phyloP scores from a whole-genome alignment of 2,113 vertebrate species.

The Melanerpes formicivorus region DNA sequence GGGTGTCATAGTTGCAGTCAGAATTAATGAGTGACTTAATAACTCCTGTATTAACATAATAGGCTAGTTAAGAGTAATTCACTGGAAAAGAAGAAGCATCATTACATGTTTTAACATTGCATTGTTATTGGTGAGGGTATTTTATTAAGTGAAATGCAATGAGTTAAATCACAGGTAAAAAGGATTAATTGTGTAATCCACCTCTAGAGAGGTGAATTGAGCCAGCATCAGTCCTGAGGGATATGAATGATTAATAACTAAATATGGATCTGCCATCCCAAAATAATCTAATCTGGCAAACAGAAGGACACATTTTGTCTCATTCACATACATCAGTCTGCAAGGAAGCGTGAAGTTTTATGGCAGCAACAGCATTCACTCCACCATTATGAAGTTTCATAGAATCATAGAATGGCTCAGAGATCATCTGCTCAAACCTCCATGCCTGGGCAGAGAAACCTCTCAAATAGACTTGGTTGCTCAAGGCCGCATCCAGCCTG shows the following conservation, averaged over 20 bases:
- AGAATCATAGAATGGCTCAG: no score
- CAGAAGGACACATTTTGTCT: neutral
- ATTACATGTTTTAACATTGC: constrained; percentile 18
- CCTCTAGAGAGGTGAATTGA: neutral
- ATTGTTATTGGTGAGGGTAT: neutral
- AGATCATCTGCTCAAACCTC: no score
- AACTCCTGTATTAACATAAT: constrained; percentile 40
- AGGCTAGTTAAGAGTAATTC: constrained; percentile 50
- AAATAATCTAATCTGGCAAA: neutral
- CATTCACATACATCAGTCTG: neutral
- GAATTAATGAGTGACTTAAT: constrained; percentile 58
- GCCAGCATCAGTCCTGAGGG: neutral
- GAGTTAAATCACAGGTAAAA: constrained; percentile 9
- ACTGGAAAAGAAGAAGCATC: constrained; percentile 29
- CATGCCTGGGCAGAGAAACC: no score
- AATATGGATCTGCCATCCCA: neutral
- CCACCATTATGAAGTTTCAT: neutral
- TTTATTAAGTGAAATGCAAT: constrained; percentile 14
- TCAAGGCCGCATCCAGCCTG: no score
- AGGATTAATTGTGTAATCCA: neutral
- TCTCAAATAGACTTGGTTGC: no score
- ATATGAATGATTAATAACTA: neutral
- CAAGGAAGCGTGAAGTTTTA: neutral
- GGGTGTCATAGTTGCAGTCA: constrained; percentile 36
- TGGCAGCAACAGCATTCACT: neutral